Evolutionary conservation across 2,888 invertebrate genomes (phyloP), one percentile per base, ranked within the genome.

Genomic region (Ennomos quercinarius): DNA sequence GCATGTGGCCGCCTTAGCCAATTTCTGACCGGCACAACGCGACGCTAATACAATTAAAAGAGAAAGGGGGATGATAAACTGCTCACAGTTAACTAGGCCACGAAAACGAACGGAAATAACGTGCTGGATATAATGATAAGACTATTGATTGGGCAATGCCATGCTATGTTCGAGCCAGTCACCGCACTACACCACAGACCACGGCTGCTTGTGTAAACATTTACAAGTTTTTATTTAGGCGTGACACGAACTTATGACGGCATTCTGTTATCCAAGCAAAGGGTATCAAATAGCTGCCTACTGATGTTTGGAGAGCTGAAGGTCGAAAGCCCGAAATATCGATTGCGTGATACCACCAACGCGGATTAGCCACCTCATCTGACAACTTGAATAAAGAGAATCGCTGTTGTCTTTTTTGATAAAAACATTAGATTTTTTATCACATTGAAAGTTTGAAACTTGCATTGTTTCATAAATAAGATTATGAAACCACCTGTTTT

Each of bases 1-100:
- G 72, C 71, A 66, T 65, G 55, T 39, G 58, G 61, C 17, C 17
- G 62, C 69, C 69, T 69, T 77, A 80, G 77, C 78, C 80, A 72
- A 77, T 73, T 73, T 80, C 60, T 64, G 63, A 61, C 53, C 64
- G 63, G 66, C 61, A 64, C 71, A 45, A 53, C 64, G 72, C 73
- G 75, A 76, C 70, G 68, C 63, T 55, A 67, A 62, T 60, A 66
- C 67, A 70, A 73, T 75, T 74, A 46, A 55, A 59, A 66, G 69
- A 67, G 62, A 70, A 72, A 74, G 74, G 74, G 74, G 78, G 61
- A 67, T 75, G 67, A 68, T 66, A 56, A 61, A 65, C 61, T 49
- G 55, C 55, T 51, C 43, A 43, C 40, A 34, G 46, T 43, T 48
- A 64, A 70, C 38, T 70, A 64, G 70, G 65, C 62, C 69, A 68